Conservation (phyloP, 2,113 vertebrate genomes). For the Phoenicopterus ruber region DNA sequence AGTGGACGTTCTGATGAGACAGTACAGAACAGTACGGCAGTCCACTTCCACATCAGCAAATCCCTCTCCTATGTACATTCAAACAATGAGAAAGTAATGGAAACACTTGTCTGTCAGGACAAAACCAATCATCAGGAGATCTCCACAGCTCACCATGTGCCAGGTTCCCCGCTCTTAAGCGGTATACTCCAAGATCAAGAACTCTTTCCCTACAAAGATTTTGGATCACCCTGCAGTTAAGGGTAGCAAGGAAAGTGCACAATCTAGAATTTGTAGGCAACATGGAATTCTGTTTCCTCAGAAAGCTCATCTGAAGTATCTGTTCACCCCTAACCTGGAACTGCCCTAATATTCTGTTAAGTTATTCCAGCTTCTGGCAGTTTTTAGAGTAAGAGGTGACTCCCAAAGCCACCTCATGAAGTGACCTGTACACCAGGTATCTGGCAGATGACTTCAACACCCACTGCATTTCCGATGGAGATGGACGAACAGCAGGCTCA, state of each 20-base stretch:
- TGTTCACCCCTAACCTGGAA: background rate
- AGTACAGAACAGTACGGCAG: conserved; percentile 1
- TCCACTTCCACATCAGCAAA: background rate
- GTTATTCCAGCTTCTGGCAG: background rate
- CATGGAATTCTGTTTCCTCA: background rate
- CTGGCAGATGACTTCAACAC: background rate
- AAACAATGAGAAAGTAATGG: background rate
- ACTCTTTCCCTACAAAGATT: background rate
- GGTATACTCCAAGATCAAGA: background rate
- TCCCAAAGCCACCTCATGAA: background rate
- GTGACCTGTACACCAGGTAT: background rate
- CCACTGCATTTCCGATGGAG: background rate
- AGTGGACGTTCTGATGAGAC: conserved; percentile 36
- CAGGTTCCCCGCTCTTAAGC: background rate
- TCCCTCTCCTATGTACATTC: background rate
- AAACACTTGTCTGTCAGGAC: background rate
- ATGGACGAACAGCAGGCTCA: background rate
- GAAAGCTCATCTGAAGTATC: background rate
- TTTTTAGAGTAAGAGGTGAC: background rate
- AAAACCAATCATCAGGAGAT: background rate
- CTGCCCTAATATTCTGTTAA: background rate
- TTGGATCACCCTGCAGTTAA: background rate
- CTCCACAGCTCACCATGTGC: background rate
- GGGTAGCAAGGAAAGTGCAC: background rate
- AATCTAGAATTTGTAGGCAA: background rate